A percentile compares a stretch with the other conserved stretches of the same genome.
phyloP scores from a whole-genome alignment of 1,140 invertebrate genomes.

The Amyelois transitella region DNA sequence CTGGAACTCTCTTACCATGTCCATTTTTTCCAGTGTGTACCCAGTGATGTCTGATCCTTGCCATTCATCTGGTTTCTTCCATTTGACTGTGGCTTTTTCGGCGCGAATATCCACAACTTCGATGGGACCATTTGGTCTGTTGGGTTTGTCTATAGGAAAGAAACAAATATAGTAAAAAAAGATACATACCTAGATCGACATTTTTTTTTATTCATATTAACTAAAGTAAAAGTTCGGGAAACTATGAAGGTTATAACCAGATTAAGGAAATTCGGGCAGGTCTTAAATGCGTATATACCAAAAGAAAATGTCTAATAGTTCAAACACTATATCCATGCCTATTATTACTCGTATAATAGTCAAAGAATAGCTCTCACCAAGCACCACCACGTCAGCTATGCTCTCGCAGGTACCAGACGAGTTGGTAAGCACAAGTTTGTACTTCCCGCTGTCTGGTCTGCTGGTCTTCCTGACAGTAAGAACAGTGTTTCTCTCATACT shows the following conservation, averaged over 20 bases:
- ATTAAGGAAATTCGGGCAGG: no score
- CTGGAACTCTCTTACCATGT: conserved; percentile 76
- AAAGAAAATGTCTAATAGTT: no score
- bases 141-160: conserved; percentile 83
- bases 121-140: conserved; percentile 88
- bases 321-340: no score
- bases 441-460: conserved; percentile 92
- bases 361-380: conserved; percentile 75
- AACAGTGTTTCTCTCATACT: conserved; percentile 93
- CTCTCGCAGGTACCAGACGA: conserved; percentile 89
- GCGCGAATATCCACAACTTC: conserved; percentile 91
- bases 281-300: no score
- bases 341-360: no score
- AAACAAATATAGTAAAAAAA: background rate
- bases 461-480: conserved; percentile 91
- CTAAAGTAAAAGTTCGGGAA: no score
- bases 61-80: conserved; percentile 95
- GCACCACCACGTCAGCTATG: conserved; percentile 89
- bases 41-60: conserved; percentile 95
- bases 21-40: conserved; percentile 98
- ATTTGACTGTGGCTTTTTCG: conserved; percentile 94
- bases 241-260: no score
- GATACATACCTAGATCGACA: no score
- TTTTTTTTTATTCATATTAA: no score
- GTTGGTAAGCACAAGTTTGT: conserved; percentile 89